phyloP scores from a whole-genome alignment of 1,140 invertebrate species.

The Atta cephalotes region DNA sequence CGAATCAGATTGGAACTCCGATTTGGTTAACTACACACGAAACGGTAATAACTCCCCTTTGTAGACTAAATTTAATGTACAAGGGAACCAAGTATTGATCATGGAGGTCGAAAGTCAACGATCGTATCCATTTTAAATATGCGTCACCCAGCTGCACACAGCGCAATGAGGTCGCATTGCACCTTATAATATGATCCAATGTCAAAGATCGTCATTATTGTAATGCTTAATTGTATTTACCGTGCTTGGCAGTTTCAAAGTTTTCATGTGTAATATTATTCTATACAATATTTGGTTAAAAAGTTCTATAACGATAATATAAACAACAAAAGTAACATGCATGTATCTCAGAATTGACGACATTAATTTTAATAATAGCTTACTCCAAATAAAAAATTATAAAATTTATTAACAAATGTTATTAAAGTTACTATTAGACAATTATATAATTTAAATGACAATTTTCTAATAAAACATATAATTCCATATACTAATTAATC shows the following conservation, averaged over 20 bases:
- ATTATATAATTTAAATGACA: too few species aligned
- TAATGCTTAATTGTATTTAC: slow-evolving; percentile 49
- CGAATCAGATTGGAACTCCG: slow-evolving; percentile 73
- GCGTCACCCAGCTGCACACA: slow-evolving; percentile 42
- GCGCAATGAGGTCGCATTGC: slow-evolving; percentile 52
- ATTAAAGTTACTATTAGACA: neutral
- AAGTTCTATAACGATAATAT: neutral
- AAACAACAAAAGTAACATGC: neutral
- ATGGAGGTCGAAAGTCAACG: slow-evolving; percentile 71
- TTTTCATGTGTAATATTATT: slow-evolving; percentile 42
- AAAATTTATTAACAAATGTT: neutral
- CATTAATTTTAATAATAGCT: slow-evolving; percentile 19
- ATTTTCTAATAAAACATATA: neutral
- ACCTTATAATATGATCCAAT: slow-evolving; percentile 51
- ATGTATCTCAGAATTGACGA: neutral
- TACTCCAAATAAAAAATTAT: neutral
- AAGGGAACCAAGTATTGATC: slow-evolving; percentile 63
- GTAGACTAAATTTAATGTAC: slow-evolving; percentile 72
- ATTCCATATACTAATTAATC: neutral
- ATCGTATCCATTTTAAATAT: slow-evolving; percentile 68
- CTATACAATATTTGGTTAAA: neutral
- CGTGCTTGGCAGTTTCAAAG: slow-evolving; percentile 8
- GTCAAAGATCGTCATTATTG: slow-evolving; percentile 41
- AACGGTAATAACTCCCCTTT: slow-evolving; percentile 74
- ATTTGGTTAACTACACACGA: slow-evolving; percentile 76